Conservation (phyloP, 2,113 vertebrate genomes). For the Mesitornis unicolor region DNA sequence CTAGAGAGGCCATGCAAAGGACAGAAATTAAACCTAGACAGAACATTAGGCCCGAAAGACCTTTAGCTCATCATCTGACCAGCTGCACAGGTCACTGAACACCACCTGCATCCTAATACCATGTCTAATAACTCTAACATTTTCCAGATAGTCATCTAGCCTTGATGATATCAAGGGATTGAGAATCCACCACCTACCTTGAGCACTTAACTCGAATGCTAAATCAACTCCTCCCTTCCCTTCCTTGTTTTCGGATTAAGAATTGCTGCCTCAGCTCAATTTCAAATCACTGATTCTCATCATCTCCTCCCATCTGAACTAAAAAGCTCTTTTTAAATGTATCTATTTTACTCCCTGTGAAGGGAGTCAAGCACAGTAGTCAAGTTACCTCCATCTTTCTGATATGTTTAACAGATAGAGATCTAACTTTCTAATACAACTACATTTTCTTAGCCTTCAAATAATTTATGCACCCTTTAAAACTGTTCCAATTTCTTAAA, state of each 20-base stretch:
- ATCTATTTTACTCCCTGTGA: not conserved
- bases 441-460: not conserved
- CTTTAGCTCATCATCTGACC: not conserved
- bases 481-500: not conserved
- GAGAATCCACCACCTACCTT: not conserved
- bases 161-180: not conserved
- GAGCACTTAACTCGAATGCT: not conserved
- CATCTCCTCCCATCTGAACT: not conserved
- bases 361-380: not conserved
- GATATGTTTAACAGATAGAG: not conserved
- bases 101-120: not conserved
- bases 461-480: not conserved
- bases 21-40: not conserved
- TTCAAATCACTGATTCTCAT: not conserved
- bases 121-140: not conserved
- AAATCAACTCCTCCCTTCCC: not conserved
- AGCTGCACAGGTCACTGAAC: not conserved
- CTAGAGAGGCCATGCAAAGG: not conserved
- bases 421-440: not conserved
- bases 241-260: not conserved
- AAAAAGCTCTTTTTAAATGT: not conserved
- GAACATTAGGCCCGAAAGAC: not conserved
- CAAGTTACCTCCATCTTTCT: not conserved
- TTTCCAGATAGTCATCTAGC: not conserved
- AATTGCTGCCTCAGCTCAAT: not conserved